These are phyloP conservation scores for Zaprionus ornatus DNA, from an alignment of 1,140 invertebrate species.

Conservation along the genomic window DNA sequence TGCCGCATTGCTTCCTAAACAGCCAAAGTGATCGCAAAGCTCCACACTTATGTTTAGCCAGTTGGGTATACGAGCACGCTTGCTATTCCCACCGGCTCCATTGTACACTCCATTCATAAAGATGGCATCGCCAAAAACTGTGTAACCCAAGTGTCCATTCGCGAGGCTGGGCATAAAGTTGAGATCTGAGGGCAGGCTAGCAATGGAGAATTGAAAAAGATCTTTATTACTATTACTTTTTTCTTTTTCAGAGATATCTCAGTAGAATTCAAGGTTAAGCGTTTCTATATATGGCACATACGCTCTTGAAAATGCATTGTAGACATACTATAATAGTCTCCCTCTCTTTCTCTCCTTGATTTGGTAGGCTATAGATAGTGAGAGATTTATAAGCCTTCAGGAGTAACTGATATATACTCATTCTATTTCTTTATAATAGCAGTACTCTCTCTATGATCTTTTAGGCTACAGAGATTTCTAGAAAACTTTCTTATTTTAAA, in stretches of 20 bases:
- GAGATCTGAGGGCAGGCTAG: constrained; percentile 84
- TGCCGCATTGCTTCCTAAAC: constrained; percentile 16
- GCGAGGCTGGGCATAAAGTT: constrained; percentile 86
- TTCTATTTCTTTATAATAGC: too few relatives aligned
- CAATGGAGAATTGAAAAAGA: neutral
- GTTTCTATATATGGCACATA: neutral
- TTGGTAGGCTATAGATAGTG: too few relatives aligned
- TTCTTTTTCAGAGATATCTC: neutral
- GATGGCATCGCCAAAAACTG: constrained; percentile 86
- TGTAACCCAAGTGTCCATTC: constrained; percentile 86
- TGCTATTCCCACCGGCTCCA: constrained; percentile 85
- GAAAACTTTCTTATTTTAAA: too few relatives aligned
- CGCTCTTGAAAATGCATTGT: neutral
- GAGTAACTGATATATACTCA: too few relatives aligned
- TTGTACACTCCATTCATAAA: constrained; percentile 86
- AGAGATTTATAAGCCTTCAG: too few relatives aligned
- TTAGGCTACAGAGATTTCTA: too few relatives aligned
- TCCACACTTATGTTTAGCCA: constrained; percentile 84
- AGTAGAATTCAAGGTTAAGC: neutral
- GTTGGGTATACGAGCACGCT: constrained; percentile 85
- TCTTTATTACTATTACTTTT: neutral
- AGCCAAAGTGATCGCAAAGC: constrained; percentile 49
- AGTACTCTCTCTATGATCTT: too few relatives aligned
- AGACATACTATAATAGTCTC: too few relatives aligned
- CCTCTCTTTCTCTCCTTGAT: neutral